phyloP scores from a whole-genome alignment of 2,888 invertebrate genomes.

The Sicus ferrugineus region DNA sequence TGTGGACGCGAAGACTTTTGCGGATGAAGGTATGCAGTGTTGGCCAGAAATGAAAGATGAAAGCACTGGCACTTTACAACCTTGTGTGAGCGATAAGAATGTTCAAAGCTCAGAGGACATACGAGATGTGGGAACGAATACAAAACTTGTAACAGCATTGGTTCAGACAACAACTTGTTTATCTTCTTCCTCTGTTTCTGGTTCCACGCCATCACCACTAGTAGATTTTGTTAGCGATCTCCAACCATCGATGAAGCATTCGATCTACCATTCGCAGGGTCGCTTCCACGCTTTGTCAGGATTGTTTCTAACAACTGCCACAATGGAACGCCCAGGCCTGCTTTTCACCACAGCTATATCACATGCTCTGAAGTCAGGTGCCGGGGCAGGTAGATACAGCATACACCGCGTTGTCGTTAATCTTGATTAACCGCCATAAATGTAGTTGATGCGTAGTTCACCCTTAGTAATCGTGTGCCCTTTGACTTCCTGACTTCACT shows the following conservation, averaged over 20 bases:
- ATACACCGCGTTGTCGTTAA: not conserved
- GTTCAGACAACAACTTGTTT: not conserved
- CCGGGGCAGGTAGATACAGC: slow-evolving; percentile 49
- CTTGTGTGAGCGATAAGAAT: not conserved
- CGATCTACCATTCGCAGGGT: too few relatives aligned
- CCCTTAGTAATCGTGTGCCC: not conserved
- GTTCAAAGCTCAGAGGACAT: not conserved
- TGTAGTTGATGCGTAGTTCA: not conserved
- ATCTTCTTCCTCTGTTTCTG: too few relatives aligned
- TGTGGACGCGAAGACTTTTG: slow-evolving; percentile 29
- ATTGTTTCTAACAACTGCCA: slow-evolving; percentile 43
- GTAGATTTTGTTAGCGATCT: too few relatives aligned
- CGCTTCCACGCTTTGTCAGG: slow-evolving; percentile 42
- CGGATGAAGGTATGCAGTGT: slow-evolving; percentile 6
- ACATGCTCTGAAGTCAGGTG: slow-evolving; percentile 51
- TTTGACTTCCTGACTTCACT: not conserved
- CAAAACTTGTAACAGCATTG: not conserved
- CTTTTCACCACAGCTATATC: slow-evolving; percentile 57
- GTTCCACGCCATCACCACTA: too few relatives aligned
- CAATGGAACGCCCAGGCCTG: slow-evolving; percentile 43
- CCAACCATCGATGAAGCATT: too few relatives aligned
- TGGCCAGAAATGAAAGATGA: not conserved
- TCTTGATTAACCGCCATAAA: not conserved
- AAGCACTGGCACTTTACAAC: slow-evolving; percentile 23
- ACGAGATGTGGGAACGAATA: not conserved